Percentiles rank a stretch among this genome's conserved stretches.
Conservation (phyloP, 2,888 invertebrate genomes). For the Melanostoma mellinum region DNA sequence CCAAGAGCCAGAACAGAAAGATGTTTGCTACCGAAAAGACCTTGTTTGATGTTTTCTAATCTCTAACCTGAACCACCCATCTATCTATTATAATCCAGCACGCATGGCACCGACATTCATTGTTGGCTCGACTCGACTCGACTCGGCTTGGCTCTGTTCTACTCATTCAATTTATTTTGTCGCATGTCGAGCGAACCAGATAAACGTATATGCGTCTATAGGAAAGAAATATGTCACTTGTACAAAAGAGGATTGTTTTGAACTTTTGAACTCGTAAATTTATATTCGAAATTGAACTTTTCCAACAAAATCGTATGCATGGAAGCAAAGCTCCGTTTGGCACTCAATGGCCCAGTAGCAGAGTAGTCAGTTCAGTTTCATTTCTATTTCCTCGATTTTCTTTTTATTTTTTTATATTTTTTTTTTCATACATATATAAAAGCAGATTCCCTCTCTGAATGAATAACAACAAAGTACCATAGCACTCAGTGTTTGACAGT, state of each 20-base stretch:
- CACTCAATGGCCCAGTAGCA: too few relatives aligned
- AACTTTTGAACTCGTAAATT: conserved; percentile 39
- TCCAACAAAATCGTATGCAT: too few relatives aligned
- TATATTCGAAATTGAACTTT: conserved; percentile 34
- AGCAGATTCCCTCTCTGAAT: too few relatives aligned
- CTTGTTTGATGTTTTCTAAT: conserved; percentile 25
- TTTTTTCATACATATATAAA: too few relatives aligned
- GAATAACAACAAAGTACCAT: too few relatives aligned
- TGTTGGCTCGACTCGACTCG: background rate
- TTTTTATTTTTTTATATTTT: too few relatives aligned
- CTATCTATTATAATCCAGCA: conserved; percentile 24
- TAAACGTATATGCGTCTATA: background rate
- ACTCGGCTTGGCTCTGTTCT: too few relatives aligned
- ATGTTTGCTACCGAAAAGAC: background rate
- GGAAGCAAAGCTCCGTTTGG: too few relatives aligned
- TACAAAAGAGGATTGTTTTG: conserved; percentile 27
- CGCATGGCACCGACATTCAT: conserved; percentile 44
- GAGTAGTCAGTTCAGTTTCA: too few relatives aligned
- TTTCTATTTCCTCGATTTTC: too few relatives aligned
- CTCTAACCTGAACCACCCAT: conserved; percentile 16
- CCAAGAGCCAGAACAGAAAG: background rate
- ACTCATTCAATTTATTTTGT: conserved; percentile 42
- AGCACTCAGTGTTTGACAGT: too few relatives aligned
- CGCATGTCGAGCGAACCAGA: conserved; percentile 16
- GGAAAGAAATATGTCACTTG: background rate